phyloP scores from a whole-genome alignment of 1,140 invertebrate genomes.

The Caenorhabditis latens region DNA sequence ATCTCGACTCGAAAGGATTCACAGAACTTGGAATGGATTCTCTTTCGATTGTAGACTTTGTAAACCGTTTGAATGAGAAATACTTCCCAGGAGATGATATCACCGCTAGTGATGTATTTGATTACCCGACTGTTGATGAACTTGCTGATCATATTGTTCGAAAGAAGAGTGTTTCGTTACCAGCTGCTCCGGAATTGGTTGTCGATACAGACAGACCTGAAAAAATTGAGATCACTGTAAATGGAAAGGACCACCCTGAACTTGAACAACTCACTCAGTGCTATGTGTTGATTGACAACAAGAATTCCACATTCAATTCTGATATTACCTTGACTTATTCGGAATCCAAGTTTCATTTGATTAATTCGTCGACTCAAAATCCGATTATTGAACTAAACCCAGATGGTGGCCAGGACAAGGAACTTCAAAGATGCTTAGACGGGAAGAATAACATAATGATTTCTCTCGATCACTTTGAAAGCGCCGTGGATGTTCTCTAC shows the following conservation, averaged over 20 bases:
- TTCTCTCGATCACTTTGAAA: not conserved
- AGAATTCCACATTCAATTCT: too few species aligned
- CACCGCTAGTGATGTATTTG: conserved; percentile 63
- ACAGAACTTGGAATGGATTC: conserved; percentile 66
- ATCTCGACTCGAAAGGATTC: conserved; percentile 58
- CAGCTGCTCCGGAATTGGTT: too few species aligned
- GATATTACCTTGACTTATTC: not conserved
- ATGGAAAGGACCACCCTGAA: not conserved
- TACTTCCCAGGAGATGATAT: conserved; percentile 58
- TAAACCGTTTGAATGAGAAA: conserved; percentile 65
- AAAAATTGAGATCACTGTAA: not conserved
- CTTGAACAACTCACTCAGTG: not conserved
- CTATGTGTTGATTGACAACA: not conserved
- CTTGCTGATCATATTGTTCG: conserved; percentile 51
- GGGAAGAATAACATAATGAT: not conserved
- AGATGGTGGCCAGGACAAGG: conserved; percentile 13
- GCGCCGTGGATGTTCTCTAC: conserved; percentile 10
- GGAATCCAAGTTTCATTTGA: not conserved
- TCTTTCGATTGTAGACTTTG: conserved; percentile 64
- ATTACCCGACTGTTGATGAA: conserved; percentile 64
- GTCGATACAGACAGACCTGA: not conserved
- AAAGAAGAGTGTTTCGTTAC: conserved; percentile 12
- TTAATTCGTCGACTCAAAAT: not conserved
- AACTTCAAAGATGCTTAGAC: not conserved
- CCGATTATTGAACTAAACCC: not conserved